Base-by-base conservation (phyloP, 1,140 invertebrate genomes). In the Drosophila serrata region DNA sequence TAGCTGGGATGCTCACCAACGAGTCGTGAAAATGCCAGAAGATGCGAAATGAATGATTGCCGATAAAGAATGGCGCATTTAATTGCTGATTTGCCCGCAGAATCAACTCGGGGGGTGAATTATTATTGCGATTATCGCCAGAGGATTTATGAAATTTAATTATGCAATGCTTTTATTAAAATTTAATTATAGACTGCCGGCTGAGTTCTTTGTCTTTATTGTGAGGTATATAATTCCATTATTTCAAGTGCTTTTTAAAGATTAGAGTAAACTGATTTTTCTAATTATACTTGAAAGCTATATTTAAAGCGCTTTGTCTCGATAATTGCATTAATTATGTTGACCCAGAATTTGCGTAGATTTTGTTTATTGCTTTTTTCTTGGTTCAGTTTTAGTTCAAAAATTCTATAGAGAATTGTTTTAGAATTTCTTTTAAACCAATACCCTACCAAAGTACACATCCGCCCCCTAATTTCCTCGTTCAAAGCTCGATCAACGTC, bases 11-110 rank as follows among this genome's bases (percentile, higher is more conserved):
- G 63, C 45, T 55, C 42, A 33, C 74, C 39, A 68, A 56, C 56
- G 59, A 63, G 43, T 67, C 51, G 35, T 67, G 46, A 58, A 82
- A 59, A 61, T 62, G 55, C 64, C 60, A 72, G 43, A 75, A 61
- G 48, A 69, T 62, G 43, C 33, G 17, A 53, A 46, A 22, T 79
- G 61, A 79, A 64, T 62, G 58, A 79, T 58, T 42, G 56, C 29
- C 60, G 37, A 75, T 67, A 45, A 61, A 40, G 61, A 72, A 72
- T 72, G 67, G 43, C 35, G 40, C 40, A 46, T 46, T 70, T 70
- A 70, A 70, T 70, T 45, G 49, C 68, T 39, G 48, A 70, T 70
- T 72, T 72, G 35, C 27, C 42, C 46, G n/a, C 39, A 53, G 56
- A 74, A 61, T 22, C 24, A 24, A 46, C 48, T 35, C n/a, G n/a